phyloP scores from a whole-genome alignment of 1,140 invertebrate genomes.

The Zaprionus taronus region DNA sequence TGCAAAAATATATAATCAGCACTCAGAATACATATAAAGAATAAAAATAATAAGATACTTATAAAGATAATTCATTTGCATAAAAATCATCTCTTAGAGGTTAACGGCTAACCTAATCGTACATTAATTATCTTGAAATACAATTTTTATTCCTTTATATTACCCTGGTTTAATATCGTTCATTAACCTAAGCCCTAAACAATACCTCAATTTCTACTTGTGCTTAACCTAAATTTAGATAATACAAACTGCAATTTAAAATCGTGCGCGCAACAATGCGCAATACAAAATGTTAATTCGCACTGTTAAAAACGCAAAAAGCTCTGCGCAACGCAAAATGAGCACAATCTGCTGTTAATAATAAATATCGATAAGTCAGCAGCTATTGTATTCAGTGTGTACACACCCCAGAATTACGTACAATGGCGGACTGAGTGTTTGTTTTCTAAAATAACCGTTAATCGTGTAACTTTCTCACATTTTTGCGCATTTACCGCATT shows the following conservation, averaged over 20 bases:
- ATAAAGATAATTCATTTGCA: too few relatives aligned
- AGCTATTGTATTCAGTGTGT: neutral
- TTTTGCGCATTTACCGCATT: conserved; percentile 17
- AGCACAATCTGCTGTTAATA: neutral
- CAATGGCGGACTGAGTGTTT: neutral
- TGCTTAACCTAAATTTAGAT: neutral
- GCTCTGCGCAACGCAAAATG: neutral
- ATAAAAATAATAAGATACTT: too few relatives aligned
- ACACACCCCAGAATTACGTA: neutral
- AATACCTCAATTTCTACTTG: neutral
- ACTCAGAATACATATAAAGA: neutral
- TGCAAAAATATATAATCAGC: neutral
- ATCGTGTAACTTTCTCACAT: neutral
- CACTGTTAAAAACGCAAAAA: neutral
- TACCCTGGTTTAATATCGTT: neutral
- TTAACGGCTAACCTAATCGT: neutral
- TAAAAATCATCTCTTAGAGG: neutral
- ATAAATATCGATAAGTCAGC: neutral
- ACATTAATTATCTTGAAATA: neutral
- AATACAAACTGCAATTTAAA: neutral
- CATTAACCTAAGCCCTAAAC: neutral
- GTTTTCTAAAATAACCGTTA: neutral
- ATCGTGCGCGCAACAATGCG: neutral
- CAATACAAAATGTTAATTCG: neutral
- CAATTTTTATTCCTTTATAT: neutral